Base-by-base conservation (phyloP, 2,797 vertebrate genomes). In the Dipus sagitta region DNA sequence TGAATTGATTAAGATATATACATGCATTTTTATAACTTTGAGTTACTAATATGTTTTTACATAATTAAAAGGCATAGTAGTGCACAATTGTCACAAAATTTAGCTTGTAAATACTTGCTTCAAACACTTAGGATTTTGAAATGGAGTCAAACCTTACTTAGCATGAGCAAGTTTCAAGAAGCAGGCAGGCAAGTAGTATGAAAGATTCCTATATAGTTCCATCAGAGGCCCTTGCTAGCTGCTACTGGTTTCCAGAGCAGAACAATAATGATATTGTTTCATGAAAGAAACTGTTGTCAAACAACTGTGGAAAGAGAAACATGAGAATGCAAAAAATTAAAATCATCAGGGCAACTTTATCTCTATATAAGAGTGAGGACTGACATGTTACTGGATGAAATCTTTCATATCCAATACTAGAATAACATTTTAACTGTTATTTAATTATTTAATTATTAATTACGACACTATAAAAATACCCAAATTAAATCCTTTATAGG, bases 81-180 rank as follows among this genome's bases (percentile, higher is more conserved):
- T 86, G 1, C 6, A 72, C 1, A 86, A 2, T 38, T 85, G 5
- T 64, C 21, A 32, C 30, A 28, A 14, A 0, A 75, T 86, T 92
- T 76, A 91, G 76, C 30, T 82, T 85, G 21, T 21, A 84, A 88
- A 90, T 90, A 32, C 3, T 34, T 88, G 6, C 28, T 95, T 64
- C 52, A 85, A 92, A 90, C 72, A 60, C 11, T 47, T 47, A 92
- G 60, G 14, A 54, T 92, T 90, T 90, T 88, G 26, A 89, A 95
- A 74, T 65, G 30, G 5, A 82, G 24, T 78, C 68, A 78, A 91
- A 87, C 3, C 2, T 74, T 86, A 23, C 18, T 88, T 93, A 9
- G 5, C n/a, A 88, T 77, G 42, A 87, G n/a, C 15, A 74, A 26
- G 2, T 76, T 90, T 90, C 24, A 83, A 90, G 83, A 87, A 60